These are phyloP conservation scores for Characodon lateralis DNA, from an alignment of 2,797 vertebrate species.

Conservation along the genomic window DNA sequence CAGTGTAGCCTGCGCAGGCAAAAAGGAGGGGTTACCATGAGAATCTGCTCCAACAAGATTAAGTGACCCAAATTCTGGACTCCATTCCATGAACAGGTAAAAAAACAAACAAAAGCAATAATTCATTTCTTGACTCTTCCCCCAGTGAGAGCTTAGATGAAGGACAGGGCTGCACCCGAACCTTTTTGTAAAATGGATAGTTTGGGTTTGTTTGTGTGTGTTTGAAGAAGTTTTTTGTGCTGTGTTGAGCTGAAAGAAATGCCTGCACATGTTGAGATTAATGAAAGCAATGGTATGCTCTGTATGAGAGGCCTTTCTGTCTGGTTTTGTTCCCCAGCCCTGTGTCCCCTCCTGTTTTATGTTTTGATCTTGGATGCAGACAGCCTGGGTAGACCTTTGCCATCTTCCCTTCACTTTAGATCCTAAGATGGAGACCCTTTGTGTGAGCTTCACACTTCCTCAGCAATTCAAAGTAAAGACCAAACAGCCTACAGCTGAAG, in stretches of 20 bases:
- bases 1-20: not conserved
- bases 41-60: not conserved
- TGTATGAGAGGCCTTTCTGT: not conserved
- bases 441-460: conserved; percentile 88
- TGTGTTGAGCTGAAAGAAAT: not conserved
- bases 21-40: not conserved
- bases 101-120: too few relatives aligned
- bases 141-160: not conserved
- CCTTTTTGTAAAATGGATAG: not conserved
- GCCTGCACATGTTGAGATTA: not conserved
- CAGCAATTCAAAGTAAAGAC: conserved; percentile 90
- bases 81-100: not conserved
- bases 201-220: not conserved
- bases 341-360: not conserved
- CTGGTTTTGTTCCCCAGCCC: not conserved
- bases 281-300: too few relatives aligned
- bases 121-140: not conserved
- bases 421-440: conserved; percentile 81
- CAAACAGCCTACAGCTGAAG: conserved; percentile 78
- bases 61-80: not conserved
- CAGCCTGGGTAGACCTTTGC: not conserved
- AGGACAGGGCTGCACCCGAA: not conserved
- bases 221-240: not conserved
- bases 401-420: conserved; percentile 59
- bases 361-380: not conserved